A percentile compares a stretch with the other conserved stretches of the same genome.
Evolutionary conservation across 2,113 vertebrate species (phyloP).

Genomic region (Cervus canadensis): DNA sequence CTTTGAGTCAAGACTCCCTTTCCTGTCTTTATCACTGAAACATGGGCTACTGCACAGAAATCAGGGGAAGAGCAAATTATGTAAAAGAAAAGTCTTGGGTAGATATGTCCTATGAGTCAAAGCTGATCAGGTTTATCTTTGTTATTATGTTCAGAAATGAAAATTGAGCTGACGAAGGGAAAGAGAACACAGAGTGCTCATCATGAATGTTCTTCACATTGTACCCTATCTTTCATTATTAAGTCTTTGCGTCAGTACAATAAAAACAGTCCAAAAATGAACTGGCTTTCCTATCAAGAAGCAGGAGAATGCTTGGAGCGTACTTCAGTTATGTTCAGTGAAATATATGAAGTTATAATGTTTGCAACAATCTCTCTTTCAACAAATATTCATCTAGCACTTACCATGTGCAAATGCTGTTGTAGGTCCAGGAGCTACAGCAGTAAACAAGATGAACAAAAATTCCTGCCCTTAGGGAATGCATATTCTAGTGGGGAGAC

Average conservation of each 20-base stretch:
- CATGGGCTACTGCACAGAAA: background rate
- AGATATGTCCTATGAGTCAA: background rate
- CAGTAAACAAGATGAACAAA: background rate
- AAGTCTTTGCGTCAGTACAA: background rate
- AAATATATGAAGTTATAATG: background rate
- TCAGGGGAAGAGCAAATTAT: background rate
- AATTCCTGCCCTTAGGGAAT: background rate
- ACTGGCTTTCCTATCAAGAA: slow-evolving; percentile 1
- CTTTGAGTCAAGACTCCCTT: background rate
- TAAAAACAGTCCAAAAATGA: slow-evolving; percentile 10
- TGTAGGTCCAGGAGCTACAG: background rate
- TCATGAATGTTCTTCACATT: background rate
- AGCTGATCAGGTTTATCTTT: background rate
- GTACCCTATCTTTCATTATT: background rate
- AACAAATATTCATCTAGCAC: background rate
- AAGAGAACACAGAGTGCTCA: background rate
- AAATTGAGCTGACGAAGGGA: background rate
- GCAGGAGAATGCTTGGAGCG: background rate
- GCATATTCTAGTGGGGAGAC: background rate
- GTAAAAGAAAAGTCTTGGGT: background rate
- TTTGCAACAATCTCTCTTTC: slow-evolving; percentile 9
- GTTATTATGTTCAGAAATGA: slow-evolving; percentile 24
- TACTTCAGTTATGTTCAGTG: background rate
- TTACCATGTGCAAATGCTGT: background rate
- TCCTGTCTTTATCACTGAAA: background rate